These are phyloP conservation scores for Caenorhabditis zanzibari DNA, from an alignment of 2,888 invertebrate genomes.

Conservation along the genomic window DNA sequence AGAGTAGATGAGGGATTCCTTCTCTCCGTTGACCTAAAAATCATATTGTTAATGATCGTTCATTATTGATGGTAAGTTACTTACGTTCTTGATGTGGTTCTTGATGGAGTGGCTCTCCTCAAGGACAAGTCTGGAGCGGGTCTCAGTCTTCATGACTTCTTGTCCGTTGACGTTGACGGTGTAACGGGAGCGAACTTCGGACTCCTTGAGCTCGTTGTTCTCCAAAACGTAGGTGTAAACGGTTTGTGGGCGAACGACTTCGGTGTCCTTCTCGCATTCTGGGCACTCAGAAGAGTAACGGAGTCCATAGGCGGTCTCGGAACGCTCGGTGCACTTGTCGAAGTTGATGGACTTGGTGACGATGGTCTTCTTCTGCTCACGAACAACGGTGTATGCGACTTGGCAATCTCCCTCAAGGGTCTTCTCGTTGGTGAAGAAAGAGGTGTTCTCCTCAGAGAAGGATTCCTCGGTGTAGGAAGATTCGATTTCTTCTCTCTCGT, in stretches of 20 bases:
- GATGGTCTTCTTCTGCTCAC: conserved; percentile 65
- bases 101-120: conserved; percentile 63
- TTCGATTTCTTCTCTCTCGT: conserved; percentile 58
- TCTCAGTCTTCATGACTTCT: conserved; percentile 68
- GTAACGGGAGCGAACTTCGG: conserved; percentile 71
- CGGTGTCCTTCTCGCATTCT: conserved; percentile 68
- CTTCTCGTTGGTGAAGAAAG: conserved; percentile 66
- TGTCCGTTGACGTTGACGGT: conserved; percentile 66
- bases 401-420: conserved; percentile 80
- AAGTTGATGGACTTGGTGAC: conserved; percentile 84
- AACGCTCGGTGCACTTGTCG: conserved; percentile 84
- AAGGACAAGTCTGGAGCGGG: conserved; percentile 64
- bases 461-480: conserved; percentile 36
- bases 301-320: conserved; percentile 61
- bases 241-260: conserved; percentile 67
- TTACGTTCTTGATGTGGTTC: conserved; percentile 62
- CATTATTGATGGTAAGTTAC: neutral
- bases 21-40: conserved; percentile 63
- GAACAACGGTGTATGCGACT: conserved; percentile 71
- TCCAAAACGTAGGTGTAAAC: conserved; percentile 69
- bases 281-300: conserved; percentile 65
- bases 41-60: neutral
- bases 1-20: conserved; percentile 70
- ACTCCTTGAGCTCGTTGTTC: conserved; percentile 66
- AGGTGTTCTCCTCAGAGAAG: conserved; percentile 53